phyloP scores from a whole-genome alignment of 2,797 vertebrate species.

The Sebastes nivosus region DNA sequence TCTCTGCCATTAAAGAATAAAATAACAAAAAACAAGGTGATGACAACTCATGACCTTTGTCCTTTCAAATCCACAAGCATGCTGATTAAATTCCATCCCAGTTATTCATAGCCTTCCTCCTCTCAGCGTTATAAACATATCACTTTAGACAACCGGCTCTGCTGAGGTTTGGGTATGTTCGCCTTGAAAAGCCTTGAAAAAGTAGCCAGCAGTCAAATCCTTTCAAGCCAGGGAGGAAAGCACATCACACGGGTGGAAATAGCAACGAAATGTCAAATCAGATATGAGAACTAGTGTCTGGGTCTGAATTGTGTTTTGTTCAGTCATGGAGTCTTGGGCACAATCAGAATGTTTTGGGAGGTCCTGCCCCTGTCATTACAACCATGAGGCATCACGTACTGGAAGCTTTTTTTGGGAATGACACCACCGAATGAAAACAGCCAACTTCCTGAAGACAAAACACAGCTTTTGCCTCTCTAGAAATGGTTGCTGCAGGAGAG shows the following conservation, averaged over 20 bases:
- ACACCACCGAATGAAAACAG: slow-evolving; percentile 48
- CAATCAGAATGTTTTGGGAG: slow-evolving; percentile 22
- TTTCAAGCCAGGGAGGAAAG: slow-evolving; percentile 26
- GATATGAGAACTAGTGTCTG: slow-evolving; percentile 38
- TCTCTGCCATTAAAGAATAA: slow-evolving; percentile 55
- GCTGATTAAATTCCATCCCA: slow-evolving; percentile 71
- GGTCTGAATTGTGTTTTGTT: slow-evolving; percentile 28
- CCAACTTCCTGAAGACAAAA: slow-evolving; percentile 43
- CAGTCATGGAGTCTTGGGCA: slow-evolving; percentile 15
- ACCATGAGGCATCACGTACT: slow-evolving; percentile 28
- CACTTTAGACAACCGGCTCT: background rate
- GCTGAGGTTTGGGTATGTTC: background rate
- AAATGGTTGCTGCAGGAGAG: slow-evolving; percentile 9
- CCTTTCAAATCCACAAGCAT: slow-evolving; percentile 27
- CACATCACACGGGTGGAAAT: slow-evolving; percentile 25
- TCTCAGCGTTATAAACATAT: slow-evolving; percentile 27
- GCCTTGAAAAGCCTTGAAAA: slow-evolving; percentile 1
- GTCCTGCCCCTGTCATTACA: slow-evolving; percentile 14
- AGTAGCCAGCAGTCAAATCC: background rate
- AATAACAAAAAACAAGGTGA: slow-evolving; percentile 73
- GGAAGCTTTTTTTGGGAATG: slow-evolving; percentile 30
- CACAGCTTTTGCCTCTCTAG: slow-evolving; percentile 4
- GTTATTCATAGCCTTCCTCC: slow-evolving; percentile 47
- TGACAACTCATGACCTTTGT: slow-evolving; percentile 63
- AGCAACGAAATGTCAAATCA: slow-evolving; percentile 63